Percentiles rank a stretch among this genome's conserved stretches.
phyloP scores from a whole-genome alignment of 1,140 invertebrate genomes.

The Pseudomyrmex gracilis region DNA sequence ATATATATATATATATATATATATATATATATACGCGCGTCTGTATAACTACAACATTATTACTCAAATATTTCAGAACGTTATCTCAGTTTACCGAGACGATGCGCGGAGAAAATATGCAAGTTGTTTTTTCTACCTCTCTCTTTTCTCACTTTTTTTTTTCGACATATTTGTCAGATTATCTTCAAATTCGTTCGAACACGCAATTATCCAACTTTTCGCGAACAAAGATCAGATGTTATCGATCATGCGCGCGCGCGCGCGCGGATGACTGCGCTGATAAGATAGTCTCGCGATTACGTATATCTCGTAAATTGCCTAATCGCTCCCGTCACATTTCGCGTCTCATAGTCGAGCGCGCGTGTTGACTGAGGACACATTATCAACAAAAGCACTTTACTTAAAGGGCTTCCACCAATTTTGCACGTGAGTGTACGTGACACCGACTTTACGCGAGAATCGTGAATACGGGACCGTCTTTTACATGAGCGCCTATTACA shows the following conservation, averaged over 20 bases:
- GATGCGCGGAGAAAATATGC: neutral
- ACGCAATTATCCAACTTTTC: neutral
- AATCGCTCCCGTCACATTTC: conserved; percentile 35
- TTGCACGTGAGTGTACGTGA: conserved; percentile 48
- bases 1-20: no score
- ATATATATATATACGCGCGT: no score
- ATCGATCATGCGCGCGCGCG: no score
- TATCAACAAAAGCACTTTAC: conserved; percentile 59
- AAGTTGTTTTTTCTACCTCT: neutral
- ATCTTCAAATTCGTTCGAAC: no score
- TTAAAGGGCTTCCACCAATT: conserved; percentile 46
- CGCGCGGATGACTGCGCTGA: neutral
- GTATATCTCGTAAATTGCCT: conserved; percentile 15
- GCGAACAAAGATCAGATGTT: neutral
- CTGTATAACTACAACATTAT: neutral
- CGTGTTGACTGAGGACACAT: conserved; percentile 47
- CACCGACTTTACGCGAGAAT: conserved; percentile 53
- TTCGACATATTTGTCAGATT: neutral
- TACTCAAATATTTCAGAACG: neutral
- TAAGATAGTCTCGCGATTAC: conserved; percentile 30
- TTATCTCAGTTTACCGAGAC: neutral
- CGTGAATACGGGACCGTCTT: conserved; percentile 56
- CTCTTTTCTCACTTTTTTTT: neutral
- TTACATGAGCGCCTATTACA: conserved; percentile 67
- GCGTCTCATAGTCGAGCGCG: conserved; percentile 21